Base-by-base conservation (phyloP, 2,888 invertebrate genomes). In the Cryptus viduatorius region DNA sequence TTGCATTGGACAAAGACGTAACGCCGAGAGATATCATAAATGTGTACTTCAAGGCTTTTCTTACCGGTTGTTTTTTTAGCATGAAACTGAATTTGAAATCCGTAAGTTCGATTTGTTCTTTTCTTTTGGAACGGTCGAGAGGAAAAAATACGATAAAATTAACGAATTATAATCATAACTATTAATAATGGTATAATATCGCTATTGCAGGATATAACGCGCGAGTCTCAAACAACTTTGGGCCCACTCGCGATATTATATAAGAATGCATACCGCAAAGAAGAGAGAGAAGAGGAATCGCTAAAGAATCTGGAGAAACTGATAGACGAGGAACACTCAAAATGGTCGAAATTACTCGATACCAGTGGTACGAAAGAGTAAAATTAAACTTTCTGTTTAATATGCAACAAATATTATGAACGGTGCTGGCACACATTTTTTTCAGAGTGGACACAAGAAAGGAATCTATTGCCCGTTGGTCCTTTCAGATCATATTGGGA, bases 21-120 rank as follows among this genome's bases (percentile, higher is more conserved):
- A 91, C 89, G 0, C 90, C 95, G 0, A 92, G 93, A 71, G 96
- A 96, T 87, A 94, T 96, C n/a, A 90, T 97, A 10, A 94, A 95
- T 90, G 96, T 96, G 4, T 97, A 96, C 91, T 96, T 96, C 87
- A 96, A 97, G 89, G 96, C 96, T 4, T 95, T 96, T 37, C 91
- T 96, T 76, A 94, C 95, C 24, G 95, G 94, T 69, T 89, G 94
- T 69, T 93, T 92, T 16, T 92, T 94, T 90, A 94, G 86, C 94
- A 94, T 89, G 91, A 92, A 85, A 87, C 88, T 87, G 29, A 65
- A 73, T 31, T 10, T 78, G 37, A 78, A 73, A 29, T 14, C 73
- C 4, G 84, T 78, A 59, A 78, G 84, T 75, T 10, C 37, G 0
- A 19, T 31, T 31, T 24, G 24, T 8, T 19, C 19, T 16, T 12